These are phyloP conservation scores for Cyaniris semiargus DNA, from an alignment of 2,888 invertebrate genomes.

Conservation along the genomic window DNA sequence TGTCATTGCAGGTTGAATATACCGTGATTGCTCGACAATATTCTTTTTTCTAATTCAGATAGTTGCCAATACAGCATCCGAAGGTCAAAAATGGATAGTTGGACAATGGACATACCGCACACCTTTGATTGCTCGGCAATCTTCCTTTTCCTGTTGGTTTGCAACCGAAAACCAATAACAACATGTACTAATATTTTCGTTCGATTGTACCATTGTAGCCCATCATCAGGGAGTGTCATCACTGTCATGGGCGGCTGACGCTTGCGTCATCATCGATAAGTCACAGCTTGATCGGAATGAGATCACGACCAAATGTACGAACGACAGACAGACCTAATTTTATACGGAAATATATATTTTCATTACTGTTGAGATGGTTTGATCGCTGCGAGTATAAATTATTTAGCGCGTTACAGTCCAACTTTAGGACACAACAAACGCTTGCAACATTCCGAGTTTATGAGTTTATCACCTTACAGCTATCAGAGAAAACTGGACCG, in stretches of 20 bases:
- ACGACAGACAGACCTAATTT: conserved; percentile 62
- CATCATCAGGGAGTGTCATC: conserved; percentile 69
- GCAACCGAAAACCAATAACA: background rate
- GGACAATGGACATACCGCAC: no score
- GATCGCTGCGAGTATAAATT: background rate
- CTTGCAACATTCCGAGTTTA: no score
- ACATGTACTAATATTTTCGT: background rate
- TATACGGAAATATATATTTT: conserved; percentile 42
- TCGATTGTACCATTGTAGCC: conserved; percentile 52
- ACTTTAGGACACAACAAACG: background rate
- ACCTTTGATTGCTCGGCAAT: no score
- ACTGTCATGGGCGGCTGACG: conserved; percentile 66
- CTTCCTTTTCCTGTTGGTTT: background rate
- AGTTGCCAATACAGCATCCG: no score
- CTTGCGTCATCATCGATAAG: conserved; percentile 76
- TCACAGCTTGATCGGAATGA: conserved; percentile 71
- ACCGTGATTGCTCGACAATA: no score
- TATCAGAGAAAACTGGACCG: no score
- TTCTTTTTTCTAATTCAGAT: no score
- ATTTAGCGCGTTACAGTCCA: background rate
- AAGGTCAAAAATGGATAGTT: no score
- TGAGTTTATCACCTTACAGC: no score
- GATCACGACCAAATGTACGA: conserved; percentile 68
- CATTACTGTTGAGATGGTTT: conserved; percentile 29
- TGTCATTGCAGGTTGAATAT: no score